Percentiles rank a stretch among this genome's conserved stretches.
phyloP scores from a whole-genome alignment of 2,888 invertebrate genomes.

The Aleiodes alternator region DNA sequence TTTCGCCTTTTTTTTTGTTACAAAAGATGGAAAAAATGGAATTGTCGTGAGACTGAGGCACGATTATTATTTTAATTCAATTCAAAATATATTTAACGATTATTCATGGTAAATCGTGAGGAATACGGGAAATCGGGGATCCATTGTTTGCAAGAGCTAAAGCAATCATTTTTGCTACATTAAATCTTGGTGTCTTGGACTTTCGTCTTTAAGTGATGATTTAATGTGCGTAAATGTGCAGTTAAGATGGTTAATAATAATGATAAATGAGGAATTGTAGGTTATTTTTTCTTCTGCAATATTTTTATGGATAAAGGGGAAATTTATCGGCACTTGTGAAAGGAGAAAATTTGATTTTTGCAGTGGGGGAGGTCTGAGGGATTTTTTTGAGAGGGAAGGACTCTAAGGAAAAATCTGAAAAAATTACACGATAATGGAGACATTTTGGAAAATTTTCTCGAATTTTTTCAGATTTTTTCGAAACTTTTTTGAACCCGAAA shows the following conservation, averaged over 20 bases:
- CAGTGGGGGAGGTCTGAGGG: too few relatives aligned
- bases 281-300: slow-evolving; percentile 8
- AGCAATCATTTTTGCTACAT: slow-evolving; percentile 28
- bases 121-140: slow-evolving; percentile 1
- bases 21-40: slow-evolving; percentile 19
- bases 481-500: too few relatives aligned
- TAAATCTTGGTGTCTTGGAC: slow-evolving; percentile 1
- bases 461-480: too few relatives aligned
- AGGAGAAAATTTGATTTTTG: background rate
- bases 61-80: slow-evolving; percentile 32
- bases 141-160: background rate
- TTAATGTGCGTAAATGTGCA: slow-evolving; percentile 29
- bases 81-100: slow-evolving; percentile 25
- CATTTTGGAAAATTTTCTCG: too few relatives aligned
- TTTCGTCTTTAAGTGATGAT: slow-evolving; percentile 12
- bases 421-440: too few relatives aligned
- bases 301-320: background rate
- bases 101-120: slow-evolving; percentile 28
- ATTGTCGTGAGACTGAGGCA: slow-evolving; percentile 5
- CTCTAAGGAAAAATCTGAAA: too few relatives aligned
- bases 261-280: slow-evolving; percentile 1
- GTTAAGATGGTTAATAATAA: background rate
- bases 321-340: too few relatives aligned
- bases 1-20: background rate
- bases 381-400: too few relatives aligned